phyloP scores from a whole-genome alignment of 2,113 vertebrate species.

The Trogon melanurus region DNA sequence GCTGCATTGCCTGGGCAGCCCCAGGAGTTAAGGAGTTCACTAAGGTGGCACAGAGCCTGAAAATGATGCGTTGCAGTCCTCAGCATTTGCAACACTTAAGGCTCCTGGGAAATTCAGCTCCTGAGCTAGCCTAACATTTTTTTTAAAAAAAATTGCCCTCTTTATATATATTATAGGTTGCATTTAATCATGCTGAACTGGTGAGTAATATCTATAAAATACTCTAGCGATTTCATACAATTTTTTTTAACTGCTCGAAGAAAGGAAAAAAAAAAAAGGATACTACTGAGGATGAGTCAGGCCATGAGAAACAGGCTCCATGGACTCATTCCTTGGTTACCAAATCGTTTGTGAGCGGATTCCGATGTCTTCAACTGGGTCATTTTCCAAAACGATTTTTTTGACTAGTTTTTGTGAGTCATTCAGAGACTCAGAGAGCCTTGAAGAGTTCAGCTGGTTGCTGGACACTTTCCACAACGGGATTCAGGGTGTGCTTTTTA shows the following conservation, averaged over 20 bases:
- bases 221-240: neutral
- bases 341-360: neutral
- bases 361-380: neutral
- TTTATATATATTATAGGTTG: neutral
- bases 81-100: neutral
- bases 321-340: neutral
- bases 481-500: neutral
- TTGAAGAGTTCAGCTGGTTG: neutral
- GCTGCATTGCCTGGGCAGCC: neutral
- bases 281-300: conserved; percentile 10
- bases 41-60: neutral
- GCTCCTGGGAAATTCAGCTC: conserved; percentile 26
- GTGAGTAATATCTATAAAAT: conserved; percentile 21
- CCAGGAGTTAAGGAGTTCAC: neutral
- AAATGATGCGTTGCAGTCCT: neutral
- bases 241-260: neutral
- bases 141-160: neutral
- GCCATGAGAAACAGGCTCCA: neutral
- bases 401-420: neutral
- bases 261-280: neutral
- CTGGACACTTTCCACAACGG: neutral
- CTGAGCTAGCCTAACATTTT: neutral
- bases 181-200: conserved; percentile 22
- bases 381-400: conserved; percentile 15
- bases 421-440: neutral